Evolutionary conservation across 1,140 invertebrate genomes (phyloP), one percentile per base, ranked within the genome.

Genomic region (Habropoda laboriosa): DNA sequence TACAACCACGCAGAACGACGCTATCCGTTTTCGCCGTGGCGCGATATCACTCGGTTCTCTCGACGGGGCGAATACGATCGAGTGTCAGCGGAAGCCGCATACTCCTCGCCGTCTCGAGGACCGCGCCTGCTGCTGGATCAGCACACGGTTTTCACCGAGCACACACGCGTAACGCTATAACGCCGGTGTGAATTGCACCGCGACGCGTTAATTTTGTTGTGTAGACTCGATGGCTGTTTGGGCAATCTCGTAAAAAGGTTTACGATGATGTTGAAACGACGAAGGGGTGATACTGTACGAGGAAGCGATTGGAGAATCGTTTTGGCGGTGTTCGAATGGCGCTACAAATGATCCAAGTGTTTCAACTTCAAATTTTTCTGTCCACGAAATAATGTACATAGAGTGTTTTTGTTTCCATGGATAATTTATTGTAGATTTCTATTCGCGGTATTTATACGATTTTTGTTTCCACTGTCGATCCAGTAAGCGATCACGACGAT

Each of bases 41-140:
- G 40, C 64, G 58, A 40, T 38, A 38, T n/a, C 60, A 21, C 51
- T 18, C 38, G 32, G n/a, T n/a, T n/a, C n/a, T 47, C 55, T 75
- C 51, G n/a, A 8, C 49, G 18, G 35, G 51, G 30, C 74, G 49
- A 64, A 55, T 58, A 68, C 30, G 64, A 77, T 77, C 74, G 64
- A 64, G 74, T 77, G 40, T 70, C 42, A 60, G 30, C 53, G 63
- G 63, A n/a, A 47, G 18, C 64, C 32, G 35, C 55, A 3, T n/a
- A n/a, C 51, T 27, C n/a, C 10, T n/a, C 21, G n/a, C n/a, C n/a
- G 40, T 10, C 27, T 45, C 4, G 70, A n/a, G 27, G 30, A 24
- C 35, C 10, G 24, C 10, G n/a, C 13, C 21, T 18, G 55, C 32
- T 35, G 42, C 27, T 42, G 21, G 53, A 10, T 35, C 30, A 21